Conservation (phyloP, 2,888 invertebrate genomes). For the Mayetiola destructor region DNA sequence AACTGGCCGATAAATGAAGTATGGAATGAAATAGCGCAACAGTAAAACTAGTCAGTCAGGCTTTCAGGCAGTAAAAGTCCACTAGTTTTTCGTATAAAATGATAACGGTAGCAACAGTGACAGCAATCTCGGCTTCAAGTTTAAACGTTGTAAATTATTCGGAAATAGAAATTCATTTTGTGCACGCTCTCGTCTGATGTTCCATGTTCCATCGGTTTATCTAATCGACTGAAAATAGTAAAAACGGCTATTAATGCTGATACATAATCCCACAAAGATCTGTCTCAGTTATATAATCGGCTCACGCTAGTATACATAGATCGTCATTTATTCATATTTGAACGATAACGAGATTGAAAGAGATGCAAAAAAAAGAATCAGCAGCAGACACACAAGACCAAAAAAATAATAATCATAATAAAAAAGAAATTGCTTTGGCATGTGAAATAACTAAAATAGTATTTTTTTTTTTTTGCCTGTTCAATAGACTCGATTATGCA, state of each 20-base stretch:
- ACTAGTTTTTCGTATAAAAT: too few relatives aligned
- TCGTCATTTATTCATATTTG: not conserved
- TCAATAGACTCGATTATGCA: slow-evolving; percentile 12
- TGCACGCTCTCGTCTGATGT: slow-evolving; percentile 1
- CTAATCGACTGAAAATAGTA: slow-evolving; percentile 11
- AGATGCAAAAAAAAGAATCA: not conserved
- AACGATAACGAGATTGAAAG: slow-evolving; percentile 12
- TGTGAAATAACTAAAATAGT: slow-evolving; percentile 12
- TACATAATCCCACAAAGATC: slow-evolving; percentile 9
- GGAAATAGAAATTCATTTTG: not conserved
- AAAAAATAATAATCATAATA: too few relatives aligned
- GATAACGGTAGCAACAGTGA: not conserved
- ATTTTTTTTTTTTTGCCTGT: slow-evolving; percentile 12
- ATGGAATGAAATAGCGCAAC: too few relatives aligned
- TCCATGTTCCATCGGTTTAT: slow-evolving; percentile 10
- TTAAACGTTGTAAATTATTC: slow-evolving; percentile 8
- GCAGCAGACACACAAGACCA: too few relatives aligned
- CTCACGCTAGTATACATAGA: not conserved
- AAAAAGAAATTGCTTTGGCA: slow-evolving; percentile 2
- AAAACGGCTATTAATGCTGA: slow-evolving; percentile 9
- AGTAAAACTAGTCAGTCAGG: too few relatives aligned
- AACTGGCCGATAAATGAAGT: too few relatives aligned
- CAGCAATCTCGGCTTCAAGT: not conserved
- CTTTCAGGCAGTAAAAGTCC: too few relatives aligned
- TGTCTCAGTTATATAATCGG: slow-evolving; percentile 2